Percentiles rank a stretch among this genome's conserved stretches.
phyloP scores from a whole-genome alignment of 2,888 invertebrate species.

The Plagodis pulveraria region DNA sequence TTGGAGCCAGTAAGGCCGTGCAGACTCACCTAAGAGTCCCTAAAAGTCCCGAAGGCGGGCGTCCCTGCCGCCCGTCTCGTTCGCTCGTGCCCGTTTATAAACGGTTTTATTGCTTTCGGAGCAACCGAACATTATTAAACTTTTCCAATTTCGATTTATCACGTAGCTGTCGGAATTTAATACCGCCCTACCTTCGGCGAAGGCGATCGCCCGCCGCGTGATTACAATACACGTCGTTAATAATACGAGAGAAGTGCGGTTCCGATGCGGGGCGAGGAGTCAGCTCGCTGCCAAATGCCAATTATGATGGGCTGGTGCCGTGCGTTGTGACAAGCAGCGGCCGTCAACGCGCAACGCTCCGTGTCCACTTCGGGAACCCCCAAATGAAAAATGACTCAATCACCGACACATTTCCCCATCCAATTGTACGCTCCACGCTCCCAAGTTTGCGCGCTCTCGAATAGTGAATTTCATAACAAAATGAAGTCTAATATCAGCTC shows the following conservation, averaged over 20 bases:
- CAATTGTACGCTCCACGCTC: constrained; percentile 28
- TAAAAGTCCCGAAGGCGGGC: constrained; percentile 81
- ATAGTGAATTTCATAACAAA: constrained; percentile 75
- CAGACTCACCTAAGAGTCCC: constrained; percentile 80
- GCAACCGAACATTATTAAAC: constrained; percentile 86
- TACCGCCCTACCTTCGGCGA: constrained; percentile 85
- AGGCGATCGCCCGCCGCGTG: constrained; percentile 84
- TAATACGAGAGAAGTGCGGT: constrained; percentile 74
- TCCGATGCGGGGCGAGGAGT: constrained; percentile 44
- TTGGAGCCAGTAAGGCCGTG: constrained; percentile 70
- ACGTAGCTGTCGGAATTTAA: constrained; percentile 86
- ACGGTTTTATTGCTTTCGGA: constrained; percentile 86
- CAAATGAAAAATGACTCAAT: constrained; percentile 42
- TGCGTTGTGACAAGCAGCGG: constrained; percentile 20
- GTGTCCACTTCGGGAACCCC: constrained; percentile 21
- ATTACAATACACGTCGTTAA: constrained; percentile 85
- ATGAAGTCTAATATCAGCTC: constrained; percentile 80
- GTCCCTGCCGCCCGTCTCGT: constrained; percentile 81
- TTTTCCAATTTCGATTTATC: constrained; percentile 86
- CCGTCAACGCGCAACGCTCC: constrained; percentile 22
- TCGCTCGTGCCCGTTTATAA: constrained; percentile 85
- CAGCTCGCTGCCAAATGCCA: constrained; percentile 59
- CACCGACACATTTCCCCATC: constrained; percentile 30
- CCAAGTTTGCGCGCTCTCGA: constrained; percentile 32
- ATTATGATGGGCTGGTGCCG: constrained; percentile 45